Conservation (phyloP, 92 coral and sea anemone genomes). For the Umimayanthus chanpuru region DNA sequence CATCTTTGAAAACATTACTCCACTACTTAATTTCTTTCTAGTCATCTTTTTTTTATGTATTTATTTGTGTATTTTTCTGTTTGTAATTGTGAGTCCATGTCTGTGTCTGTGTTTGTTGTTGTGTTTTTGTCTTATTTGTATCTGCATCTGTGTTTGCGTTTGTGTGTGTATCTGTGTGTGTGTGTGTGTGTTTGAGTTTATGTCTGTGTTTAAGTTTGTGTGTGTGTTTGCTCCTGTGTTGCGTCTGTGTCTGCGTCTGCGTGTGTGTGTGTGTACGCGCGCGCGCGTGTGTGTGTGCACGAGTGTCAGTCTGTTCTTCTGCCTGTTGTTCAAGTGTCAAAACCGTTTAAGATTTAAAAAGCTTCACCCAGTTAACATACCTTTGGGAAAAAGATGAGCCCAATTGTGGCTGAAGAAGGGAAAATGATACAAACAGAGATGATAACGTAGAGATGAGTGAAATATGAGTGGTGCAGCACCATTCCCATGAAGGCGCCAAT, state of each 20-base stretch:
- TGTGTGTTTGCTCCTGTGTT: not conserved
- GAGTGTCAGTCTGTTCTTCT: no score
- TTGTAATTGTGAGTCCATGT: not conserved
- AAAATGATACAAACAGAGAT: constrained; percentile 82
- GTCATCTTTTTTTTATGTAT: no score
- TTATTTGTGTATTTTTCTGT: no score
- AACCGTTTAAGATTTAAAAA: no score
- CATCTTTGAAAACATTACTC: no score
- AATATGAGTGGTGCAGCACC: constrained; percentile 65
- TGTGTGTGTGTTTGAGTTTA: no score
- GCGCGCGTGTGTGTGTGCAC: no score
- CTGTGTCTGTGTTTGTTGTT: no score
- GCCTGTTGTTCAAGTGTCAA: no score
- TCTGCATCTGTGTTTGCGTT: not conserved
- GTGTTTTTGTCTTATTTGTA: not conserved
- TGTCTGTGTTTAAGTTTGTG: not conserved
- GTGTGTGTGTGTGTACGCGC: no score
- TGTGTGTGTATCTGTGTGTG: no score
- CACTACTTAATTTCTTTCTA: no score
- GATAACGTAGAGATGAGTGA: constrained; percentile 69
- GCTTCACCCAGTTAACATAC: constrained; percentile 46
- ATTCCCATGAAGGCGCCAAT: constrained; percentile 83
- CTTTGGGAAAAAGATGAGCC: constrained; percentile 90
- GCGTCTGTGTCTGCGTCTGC: not conserved
- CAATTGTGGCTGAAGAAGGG: constrained; percentile 87